phyloP scores from a whole-genome alignment of 2,113 vertebrate species.

The Calidris pugnax region DNA sequence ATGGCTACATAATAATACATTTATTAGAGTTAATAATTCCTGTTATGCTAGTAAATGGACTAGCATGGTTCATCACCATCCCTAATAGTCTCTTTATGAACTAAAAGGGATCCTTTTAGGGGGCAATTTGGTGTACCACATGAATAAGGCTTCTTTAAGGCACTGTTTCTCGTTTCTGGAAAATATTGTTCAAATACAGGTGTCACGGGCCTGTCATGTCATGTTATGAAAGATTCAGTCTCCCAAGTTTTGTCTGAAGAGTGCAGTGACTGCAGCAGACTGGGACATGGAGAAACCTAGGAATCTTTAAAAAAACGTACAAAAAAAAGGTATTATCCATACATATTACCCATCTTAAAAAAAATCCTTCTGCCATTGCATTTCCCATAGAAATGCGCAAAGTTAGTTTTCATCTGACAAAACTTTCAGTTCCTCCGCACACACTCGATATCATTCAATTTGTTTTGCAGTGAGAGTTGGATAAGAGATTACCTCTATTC shows the following conservation, averaged over 20 bases:
- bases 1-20: conserved; percentile 36
- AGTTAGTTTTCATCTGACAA: not conserved
- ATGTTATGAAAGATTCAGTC: not conserved
- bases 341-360: not conserved
- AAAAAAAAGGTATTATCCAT: not conserved
- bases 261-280: not conserved
- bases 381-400: not conserved
- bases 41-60: not conserved
- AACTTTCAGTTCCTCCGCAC: not conserved
- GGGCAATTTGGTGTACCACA: not conserved
- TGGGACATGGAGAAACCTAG: not conserved
- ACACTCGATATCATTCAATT: not conserved
- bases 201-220: not conserved
- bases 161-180: not conserved
- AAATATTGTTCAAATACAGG: not conserved
- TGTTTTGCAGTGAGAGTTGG: not conserved
- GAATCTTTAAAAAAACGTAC: not conserved
- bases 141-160: not conserved
- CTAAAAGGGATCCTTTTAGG: not conserved
- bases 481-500: not conserved
- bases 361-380: not conserved
- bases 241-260: not conserved
- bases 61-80: not conserved
- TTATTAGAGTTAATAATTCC: conserved; percentile 33
- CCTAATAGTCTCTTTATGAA: not conserved